Conservation (phyloP, 2,113 vertebrate genomes). For the Taxidea taxus region DNA sequence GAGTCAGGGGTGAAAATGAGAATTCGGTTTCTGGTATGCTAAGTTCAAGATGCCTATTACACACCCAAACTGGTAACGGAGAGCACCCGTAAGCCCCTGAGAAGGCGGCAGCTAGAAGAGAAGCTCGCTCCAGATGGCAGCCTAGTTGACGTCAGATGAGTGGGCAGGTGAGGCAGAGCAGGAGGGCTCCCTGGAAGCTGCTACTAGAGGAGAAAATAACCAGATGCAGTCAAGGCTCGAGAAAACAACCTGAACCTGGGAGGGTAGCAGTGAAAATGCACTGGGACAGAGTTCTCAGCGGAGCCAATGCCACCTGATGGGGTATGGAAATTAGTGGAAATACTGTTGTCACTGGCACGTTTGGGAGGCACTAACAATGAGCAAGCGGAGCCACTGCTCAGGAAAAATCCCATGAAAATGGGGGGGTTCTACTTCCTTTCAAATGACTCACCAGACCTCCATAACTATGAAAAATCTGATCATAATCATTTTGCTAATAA, state of each 20-base stretch:
- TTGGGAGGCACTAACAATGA: not conserved
- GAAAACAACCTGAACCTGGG: not conserved
- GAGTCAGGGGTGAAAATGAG: not conserved
- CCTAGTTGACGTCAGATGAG: not conserved
- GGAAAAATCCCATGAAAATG: not conserved
- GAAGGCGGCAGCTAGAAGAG: not conserved
- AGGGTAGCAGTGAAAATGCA: not conserved
- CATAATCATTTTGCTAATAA: not conserved
- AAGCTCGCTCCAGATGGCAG: not conserved
- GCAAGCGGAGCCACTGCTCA: not conserved
- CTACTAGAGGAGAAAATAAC: not conserved
- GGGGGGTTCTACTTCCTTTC: not conserved
- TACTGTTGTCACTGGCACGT: not conserved
- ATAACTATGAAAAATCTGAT: not conserved
- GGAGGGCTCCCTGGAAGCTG: not conserved
- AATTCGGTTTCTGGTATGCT: not conserved
- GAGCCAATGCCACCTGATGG: not conserved
- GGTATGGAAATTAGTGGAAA: not conserved
- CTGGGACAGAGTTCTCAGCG: not conserved
- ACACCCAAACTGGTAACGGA: not conserved
- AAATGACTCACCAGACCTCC: not conserved
- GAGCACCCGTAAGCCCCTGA: not conserved
- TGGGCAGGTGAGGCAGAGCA: not conserved
- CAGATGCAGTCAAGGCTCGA: not conserved
- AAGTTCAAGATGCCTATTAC: not conserved